A percentile compares a stretch with the other conserved stretches of the same genome.
These are phyloP conservation scores for Polymixis lichenea DNA, from an alignment of 2,888 invertebrate genomes.

Conservation along the genomic window DNA sequence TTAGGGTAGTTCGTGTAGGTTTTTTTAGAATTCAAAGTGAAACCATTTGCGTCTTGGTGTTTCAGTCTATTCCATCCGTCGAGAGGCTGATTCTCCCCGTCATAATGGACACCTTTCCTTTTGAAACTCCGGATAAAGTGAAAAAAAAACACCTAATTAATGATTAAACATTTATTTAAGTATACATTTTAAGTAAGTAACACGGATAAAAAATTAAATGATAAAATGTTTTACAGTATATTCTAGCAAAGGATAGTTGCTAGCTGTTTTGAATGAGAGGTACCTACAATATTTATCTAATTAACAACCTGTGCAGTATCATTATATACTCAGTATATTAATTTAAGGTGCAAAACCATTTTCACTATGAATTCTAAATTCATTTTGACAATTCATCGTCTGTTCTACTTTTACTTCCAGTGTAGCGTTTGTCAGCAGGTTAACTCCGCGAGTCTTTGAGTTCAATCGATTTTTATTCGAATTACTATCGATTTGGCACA, in stretches of 20 bases:
- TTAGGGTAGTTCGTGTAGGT: background rate
- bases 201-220: no score
- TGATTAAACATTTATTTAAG: no score
- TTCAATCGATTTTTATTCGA: background rate
- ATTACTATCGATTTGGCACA: background rate
- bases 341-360: background rate
- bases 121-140: background rate
- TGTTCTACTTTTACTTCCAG: constrained; percentile 17
- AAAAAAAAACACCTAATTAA: no score
- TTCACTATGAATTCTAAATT: background rate
- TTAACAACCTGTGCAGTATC: no score
- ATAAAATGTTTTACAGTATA: no score
- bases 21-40: background rate
- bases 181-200: no score
- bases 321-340: no score
- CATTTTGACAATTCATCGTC: background rate
- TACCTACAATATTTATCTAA: no score
- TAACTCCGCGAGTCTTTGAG: background rate
- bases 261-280: no score
- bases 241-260: no score
- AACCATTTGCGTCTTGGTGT: background rate
- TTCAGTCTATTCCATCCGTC: background rate
- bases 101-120: background rate
- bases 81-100: background rate
- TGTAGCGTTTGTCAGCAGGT: background rate